phyloP scores from a whole-genome alignment of 2,113 vertebrate species.

The Dasyurus viverrinus region DNA sequence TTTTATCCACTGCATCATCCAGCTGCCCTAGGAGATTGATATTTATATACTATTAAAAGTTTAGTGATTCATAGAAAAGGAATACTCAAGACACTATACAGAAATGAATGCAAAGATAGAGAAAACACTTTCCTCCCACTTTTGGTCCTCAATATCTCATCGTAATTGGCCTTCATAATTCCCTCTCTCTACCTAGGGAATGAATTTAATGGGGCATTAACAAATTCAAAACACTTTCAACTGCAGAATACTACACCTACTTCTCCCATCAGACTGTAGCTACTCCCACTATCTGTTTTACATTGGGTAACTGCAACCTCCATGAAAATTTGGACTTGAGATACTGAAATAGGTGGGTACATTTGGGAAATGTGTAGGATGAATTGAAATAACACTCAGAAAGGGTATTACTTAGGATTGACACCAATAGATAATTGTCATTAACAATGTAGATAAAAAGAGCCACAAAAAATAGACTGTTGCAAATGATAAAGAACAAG shows the following conservation, averaged over 20 bases:
- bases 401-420: neutral
- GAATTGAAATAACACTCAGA: neutral
- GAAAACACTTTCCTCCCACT: neutral
- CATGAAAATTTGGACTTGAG: neutral
- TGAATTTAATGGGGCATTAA: neutral
- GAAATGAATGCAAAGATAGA: neutral
- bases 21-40: neutral
- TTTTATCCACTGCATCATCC: neutral
- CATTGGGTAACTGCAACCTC: neutral
- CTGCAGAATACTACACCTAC: neutral
- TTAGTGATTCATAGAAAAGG: neutral
- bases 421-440: neutral
- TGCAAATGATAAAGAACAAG: neutral
- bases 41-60: neutral
- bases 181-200: neutral
- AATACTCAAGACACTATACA: neutral
- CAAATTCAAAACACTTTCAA: neutral
- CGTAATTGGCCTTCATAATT: neutral
- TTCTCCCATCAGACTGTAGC: neutral
- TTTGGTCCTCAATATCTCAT: neutral
- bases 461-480: neutral
- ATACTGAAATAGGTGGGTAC: neutral
- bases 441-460: neutral
- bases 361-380: neutral
- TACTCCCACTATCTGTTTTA: neutral